Evolutionary conservation across 2,888 invertebrate genomes (phyloP).

Genomic region (Drosophila greeni): DNA sequence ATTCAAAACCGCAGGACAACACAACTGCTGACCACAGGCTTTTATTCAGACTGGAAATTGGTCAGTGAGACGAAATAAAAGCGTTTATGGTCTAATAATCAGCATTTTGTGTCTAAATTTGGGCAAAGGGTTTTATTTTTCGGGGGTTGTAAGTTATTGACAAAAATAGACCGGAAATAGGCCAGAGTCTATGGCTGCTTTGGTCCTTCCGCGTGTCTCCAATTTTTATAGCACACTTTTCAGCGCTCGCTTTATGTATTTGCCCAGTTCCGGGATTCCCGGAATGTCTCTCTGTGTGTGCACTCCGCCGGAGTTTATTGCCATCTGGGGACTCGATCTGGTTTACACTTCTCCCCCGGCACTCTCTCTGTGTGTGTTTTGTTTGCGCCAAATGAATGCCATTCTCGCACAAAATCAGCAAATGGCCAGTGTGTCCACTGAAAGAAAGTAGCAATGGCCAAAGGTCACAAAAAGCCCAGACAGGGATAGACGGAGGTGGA

Average conservation of each 20-base stretch:
- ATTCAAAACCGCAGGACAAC: constrained; percentile 27
- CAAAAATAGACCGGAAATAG: constrained; percentile 58
- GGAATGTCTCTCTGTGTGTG: constrained; percentile 25
- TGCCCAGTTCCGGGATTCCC: constrained; percentile 3
- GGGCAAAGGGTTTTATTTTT: constrained; percentile 15
- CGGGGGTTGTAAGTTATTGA: constrained; percentile 50
- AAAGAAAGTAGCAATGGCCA: constrained; percentile 15
- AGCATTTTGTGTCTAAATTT: constrained; percentile 34
- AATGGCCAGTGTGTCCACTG: constrained; percentile 22
- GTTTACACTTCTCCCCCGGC: constrained; percentile 9
- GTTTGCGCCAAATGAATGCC: constrained; percentile 21
- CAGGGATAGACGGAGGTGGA: not conserved
- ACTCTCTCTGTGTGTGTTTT: not conserved
- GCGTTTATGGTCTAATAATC: constrained; percentile 41
- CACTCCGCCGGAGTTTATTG: constrained; percentile 61
- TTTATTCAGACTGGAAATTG: constrained; percentile 33
- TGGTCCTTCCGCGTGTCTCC: constrained; percentile 22
- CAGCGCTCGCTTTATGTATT: constrained; percentile 29
- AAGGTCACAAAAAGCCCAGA: constrained; percentile 9
- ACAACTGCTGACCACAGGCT: constrained; percentile 48
- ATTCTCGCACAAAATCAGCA: constrained; percentile 16
- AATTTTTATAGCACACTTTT: constrained; percentile 54
- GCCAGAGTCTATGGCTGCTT: constrained; percentile 6
- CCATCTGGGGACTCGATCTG: constrained; percentile 32
- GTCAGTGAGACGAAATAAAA: constrained; percentile 51